A percentile compares a stretch with the other conserved stretches of the same genome.
phyloP scores from a whole-genome alignment of 2,797 vertebrate genomes.

The Babyrousa celebensis region DNA sequence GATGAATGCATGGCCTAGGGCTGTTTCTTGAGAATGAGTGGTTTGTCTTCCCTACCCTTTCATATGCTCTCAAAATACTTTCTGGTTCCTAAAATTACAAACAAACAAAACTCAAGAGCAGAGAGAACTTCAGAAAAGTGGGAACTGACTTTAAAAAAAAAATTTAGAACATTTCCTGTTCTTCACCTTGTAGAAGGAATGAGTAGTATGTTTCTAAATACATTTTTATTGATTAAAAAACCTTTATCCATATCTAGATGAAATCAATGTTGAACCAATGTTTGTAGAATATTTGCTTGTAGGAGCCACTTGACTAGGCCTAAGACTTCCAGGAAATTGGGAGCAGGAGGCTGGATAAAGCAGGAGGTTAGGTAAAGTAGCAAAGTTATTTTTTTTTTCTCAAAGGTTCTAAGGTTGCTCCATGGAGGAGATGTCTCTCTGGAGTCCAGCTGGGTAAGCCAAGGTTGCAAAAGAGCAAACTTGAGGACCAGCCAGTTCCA shows the following conservation, averaged over 20 bases:
- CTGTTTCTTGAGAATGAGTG: background rate
- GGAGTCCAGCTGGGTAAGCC: background rate
- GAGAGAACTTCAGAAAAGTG: slow-evolving; percentile 50
- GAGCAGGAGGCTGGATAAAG: background rate
- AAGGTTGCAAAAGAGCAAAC: background rate
- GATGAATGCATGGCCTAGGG: background rate
- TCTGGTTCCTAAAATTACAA: slow-evolving; percentile 16
- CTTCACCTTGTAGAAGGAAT: slow-evolving; percentile 39
- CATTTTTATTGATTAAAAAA: slow-evolving; percentile 6
- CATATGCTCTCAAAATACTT: background rate
- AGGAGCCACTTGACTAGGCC: background rate
- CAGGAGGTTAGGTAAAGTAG: background rate
- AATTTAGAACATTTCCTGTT: background rate
- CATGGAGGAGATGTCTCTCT: background rate
- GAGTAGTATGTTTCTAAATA: slow-evolving; percentile 28
- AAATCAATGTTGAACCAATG: background rate
- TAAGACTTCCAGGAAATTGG: background rate
- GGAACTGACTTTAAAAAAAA: background rate
- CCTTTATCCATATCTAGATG: background rate
- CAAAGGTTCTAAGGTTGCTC: background rate
- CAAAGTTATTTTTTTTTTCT: background rate
- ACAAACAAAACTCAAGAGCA: slow-evolving; percentile 48
- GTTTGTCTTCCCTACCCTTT: slow-evolving; percentile 35
- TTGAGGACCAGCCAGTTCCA: background rate
- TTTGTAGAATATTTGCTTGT: background rate